Conservation (phyloP, 2,113 vertebrate genomes). For the Cheilinus undulatus region DNA sequence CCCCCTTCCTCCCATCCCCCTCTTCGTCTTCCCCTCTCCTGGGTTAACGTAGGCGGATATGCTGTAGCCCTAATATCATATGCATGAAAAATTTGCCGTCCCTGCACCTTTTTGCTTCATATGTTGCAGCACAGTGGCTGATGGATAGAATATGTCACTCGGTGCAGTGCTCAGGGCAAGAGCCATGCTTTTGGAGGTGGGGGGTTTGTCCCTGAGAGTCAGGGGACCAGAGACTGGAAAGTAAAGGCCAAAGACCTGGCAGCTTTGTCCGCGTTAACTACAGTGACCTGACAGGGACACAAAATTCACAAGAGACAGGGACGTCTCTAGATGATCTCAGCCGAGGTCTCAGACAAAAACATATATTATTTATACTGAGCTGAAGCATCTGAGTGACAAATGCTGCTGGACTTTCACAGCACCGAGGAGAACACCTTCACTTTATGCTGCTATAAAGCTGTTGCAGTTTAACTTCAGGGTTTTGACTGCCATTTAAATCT, state of each 20-base stretch:
- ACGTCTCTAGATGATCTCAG: conserved; percentile 14
- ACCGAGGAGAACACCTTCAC: neutral
- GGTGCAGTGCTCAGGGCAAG: conserved; percentile 63
- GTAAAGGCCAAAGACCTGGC: conserved; percentile 55
- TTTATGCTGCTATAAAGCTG: neutral
- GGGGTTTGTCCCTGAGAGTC: conserved; percentile 51
- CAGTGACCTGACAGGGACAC: conserved; percentile 48
- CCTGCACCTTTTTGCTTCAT: conserved; percentile 61
- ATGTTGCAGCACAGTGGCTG: conserved; percentile 54
- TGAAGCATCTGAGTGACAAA: neutral
- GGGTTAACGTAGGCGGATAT: conserved; percentile 62
- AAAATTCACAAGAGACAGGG: conserved; percentile 12
- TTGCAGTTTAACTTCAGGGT: neutral
- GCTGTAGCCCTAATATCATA: conserved; percentile 62
- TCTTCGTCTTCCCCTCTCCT: conserved; percentile 20
- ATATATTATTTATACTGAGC: conserved; percentile 35
- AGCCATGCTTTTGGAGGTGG: conserved; percentile 42
- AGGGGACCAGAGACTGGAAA: conserved; percentile 37
- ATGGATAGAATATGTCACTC: conserved; percentile 75
- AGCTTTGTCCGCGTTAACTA: conserved; percentile 60
- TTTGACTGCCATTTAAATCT: neutral
- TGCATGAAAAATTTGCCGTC: conserved; percentile 74
- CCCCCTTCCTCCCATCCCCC: neutral
- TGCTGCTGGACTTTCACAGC: neutral
- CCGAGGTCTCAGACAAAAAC: conserved; percentile 16